phyloP scores from a whole-genome alignment of 2,797 vertebrate species.

The Mus caroli region DNA sequence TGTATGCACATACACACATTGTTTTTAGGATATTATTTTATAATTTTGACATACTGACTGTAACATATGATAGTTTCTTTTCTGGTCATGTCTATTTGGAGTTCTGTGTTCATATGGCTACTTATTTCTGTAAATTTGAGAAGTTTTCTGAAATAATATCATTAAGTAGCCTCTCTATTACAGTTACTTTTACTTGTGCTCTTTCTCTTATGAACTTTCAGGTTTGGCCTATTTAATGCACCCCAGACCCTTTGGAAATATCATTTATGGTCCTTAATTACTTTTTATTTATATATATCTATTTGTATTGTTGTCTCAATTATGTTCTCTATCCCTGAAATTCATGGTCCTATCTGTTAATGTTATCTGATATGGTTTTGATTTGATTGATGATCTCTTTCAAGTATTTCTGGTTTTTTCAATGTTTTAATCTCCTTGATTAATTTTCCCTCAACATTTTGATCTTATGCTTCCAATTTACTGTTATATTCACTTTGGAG shows the following conservation, averaged over 20 bases:
- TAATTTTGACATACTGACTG: no score
- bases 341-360: not conserved
- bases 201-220: not conserved
- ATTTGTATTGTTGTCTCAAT: not conserved
- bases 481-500: not conserved
- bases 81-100: no score
- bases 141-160: not conserved
- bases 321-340: not conserved
- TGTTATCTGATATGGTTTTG: not conserved
- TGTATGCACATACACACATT: no score
- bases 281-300: not conserved
- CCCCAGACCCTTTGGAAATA: not conserved
- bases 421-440: not conserved
- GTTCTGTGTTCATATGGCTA: not conserved
- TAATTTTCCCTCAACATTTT: not conserved
- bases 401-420: not conserved
- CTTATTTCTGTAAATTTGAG: not conserved
- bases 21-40: no score
- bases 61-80: no score
- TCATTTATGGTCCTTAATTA: not conserved
- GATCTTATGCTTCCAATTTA: not conserved
- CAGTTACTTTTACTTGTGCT: not conserved
- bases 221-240: not conserved
- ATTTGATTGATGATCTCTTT: not conserved
- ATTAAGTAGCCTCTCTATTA: not conserved